phyloP scores from a whole-genome alignment of 2,797 vertebrate species.

The Acestrorhynchus altus region DNA sequence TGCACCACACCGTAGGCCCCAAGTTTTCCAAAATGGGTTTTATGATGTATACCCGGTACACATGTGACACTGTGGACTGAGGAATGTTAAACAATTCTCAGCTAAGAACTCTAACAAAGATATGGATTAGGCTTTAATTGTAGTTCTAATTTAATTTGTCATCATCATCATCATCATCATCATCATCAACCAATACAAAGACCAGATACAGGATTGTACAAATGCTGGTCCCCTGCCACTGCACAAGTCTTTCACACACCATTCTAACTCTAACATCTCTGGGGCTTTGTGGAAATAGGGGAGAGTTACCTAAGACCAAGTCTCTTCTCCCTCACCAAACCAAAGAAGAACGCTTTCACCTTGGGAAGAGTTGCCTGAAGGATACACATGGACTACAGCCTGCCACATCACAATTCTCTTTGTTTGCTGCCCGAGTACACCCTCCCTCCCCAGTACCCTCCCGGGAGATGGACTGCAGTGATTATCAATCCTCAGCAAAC shows the following conservation, averaged over 20 bases:
- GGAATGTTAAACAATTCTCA: no score
- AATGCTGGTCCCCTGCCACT: neutral
- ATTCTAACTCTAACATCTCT: slow-evolving; percentile 20
- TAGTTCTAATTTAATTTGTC: no score
- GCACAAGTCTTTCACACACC: neutral
- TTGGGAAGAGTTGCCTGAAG: slow-evolving; percentile 58
- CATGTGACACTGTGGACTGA: no score
- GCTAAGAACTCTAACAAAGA: no score
- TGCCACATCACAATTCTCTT: slow-evolving; percentile 59
- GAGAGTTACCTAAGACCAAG: slow-evolving; percentile 35
- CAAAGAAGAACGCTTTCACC: slow-evolving; percentile 61
- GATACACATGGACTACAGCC: slow-evolving; percentile 28
- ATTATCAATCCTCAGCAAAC: slow-evolving; percentile 70
- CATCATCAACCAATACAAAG: neutral
- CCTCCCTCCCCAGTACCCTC: slow-evolving; percentile 46
- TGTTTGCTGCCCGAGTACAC: slow-evolving; percentile 58
- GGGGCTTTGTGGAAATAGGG: slow-evolving; percentile 25
- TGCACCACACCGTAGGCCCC: no score
- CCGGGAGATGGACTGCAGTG: slow-evolving; percentile 45
- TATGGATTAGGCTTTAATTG: neutral
- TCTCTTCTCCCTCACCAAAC: slow-evolving; percentile 43
- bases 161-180: neutral
- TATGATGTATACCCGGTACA: no score
- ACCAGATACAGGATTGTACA: neutral
- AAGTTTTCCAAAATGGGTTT: no score